Evolutionary conservation across 2,113 vertebrate genomes (phyloP), one percentile per base, ranked within the genome.

Genomic region (Takifugu bimaculatus): DNA sequence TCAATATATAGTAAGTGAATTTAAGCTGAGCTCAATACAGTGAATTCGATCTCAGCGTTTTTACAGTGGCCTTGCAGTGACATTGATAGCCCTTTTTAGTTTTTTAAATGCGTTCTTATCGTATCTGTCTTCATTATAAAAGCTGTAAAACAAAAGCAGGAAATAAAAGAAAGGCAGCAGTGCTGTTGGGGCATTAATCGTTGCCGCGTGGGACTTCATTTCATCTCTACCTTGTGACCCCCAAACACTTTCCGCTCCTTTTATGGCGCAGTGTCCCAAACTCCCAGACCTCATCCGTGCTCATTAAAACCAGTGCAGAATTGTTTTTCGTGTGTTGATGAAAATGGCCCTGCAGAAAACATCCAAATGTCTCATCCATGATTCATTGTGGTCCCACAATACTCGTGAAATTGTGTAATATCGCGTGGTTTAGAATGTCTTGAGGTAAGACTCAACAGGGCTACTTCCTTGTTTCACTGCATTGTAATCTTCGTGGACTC

Each of bases 221-320:
- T 53, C 57, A 26, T 61, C 49, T 29, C 10, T n/a, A 51, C 48
- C 35, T 26, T 26, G 49, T 68, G 52, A 76, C 55, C n/a, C 20
- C 13, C 20, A 54, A 44, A 51, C 27, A 39, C 28, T 65, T 49
- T 49, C 7, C 39, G 4, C 20, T 63, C 25, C 13, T 52, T 48
- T 48, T 47, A 61, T 70, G 53, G 6, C 9, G 5, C 9, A 4
- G 3, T 5, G 26, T 73, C 77, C 65, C 79, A 70, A 53, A 72
- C 54, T 63, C 68, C 73, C 68, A 71, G 60, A 78, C 48, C 69
- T 66, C 43, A 72, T 68, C 57, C 45, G 12, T 47, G n/a, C 63
- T 78, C 61, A 69, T 75, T 75, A 73, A 54, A 72, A 65, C 54
- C 44, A 75, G 43, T 51, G 28, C 2, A 2, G 43, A 15, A 15